Conservation (phyloP, 2,113 vertebrate species). For the Megaptera novaeangliae region DNA sequence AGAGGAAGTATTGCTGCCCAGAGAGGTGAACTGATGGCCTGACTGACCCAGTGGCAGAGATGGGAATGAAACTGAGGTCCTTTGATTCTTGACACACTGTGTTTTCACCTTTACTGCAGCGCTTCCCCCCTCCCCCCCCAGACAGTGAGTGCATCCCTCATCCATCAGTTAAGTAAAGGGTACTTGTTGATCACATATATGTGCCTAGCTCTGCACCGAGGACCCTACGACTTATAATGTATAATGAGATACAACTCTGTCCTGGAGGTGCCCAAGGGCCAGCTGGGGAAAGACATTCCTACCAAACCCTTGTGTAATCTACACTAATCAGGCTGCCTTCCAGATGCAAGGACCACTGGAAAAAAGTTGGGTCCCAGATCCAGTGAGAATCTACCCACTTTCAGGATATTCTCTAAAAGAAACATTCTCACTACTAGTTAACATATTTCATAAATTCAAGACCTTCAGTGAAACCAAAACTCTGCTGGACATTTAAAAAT, state of each 20-base stretch:
- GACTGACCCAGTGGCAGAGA: neutral
- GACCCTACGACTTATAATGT: neutral
- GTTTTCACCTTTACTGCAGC: neutral
- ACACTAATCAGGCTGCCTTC: neutral
- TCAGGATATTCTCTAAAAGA: neutral
- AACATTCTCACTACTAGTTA: neutral
- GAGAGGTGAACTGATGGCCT: neutral
- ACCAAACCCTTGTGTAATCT: neutral
- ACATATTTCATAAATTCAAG: neutral
- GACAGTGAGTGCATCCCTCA: rapidly evolving
- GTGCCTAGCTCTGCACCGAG: neutral
- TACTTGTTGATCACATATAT: neutral
- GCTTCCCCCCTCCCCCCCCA: no score
- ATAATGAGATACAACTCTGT: neutral
- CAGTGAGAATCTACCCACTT: neutral
- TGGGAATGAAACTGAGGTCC: neutral
- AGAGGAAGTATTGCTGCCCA: neutral
- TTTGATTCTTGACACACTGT: neutral
- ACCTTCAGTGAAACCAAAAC: neutral
- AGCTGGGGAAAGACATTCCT: neutral
- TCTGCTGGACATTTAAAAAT: neutral
- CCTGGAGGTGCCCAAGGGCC: neutral
- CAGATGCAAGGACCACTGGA: neutral
- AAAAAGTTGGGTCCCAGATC: neutral
- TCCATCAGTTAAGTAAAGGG: neutral